A percentile compares a stretch with the other conserved stretches of the same genome.
These are phyloP conservation scores for Apamea monoglypha DNA, from an alignment of 2,888 invertebrate genomes.

Conservation along the genomic window DNA sequence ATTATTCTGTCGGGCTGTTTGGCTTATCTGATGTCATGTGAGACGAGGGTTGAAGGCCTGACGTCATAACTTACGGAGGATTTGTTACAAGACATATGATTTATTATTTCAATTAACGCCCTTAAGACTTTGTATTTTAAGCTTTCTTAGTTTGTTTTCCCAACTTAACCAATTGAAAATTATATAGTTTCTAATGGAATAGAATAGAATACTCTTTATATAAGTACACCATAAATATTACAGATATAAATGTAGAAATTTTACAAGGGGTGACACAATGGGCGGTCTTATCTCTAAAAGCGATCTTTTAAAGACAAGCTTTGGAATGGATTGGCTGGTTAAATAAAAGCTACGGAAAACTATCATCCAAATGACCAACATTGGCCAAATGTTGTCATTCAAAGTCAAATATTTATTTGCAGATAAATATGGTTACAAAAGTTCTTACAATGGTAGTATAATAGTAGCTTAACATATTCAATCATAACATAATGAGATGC, in stretches of 20 bases:
- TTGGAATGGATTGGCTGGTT: neutral
- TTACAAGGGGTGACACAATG: too few species aligned
- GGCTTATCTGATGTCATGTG: slow-evolving; percentile 47
- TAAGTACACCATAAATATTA: too few species aligned
- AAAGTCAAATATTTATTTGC: too few species aligned
- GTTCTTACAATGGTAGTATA: too few species aligned
- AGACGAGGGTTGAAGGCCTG: slow-evolving; percentile 66
- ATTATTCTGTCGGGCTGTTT: slow-evolving; percentile 46
- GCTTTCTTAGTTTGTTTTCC: neutral
- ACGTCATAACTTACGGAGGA: slow-evolving; percentile 51
- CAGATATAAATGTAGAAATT: too few species aligned
- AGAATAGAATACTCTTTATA: too few species aligned
- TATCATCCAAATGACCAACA: neutral
- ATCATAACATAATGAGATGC: too few species aligned
- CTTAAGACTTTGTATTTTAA: neutral
- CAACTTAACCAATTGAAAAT: neutral
- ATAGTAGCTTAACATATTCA: too few species aligned
- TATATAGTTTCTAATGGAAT: neutral
- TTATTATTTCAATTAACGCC: slow-evolving; percentile 60
- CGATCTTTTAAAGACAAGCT: too few species aligned
- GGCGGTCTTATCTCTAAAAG: too few species aligned
- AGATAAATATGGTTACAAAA: too few species aligned
- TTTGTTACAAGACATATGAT: slow-evolving; percentile 58
- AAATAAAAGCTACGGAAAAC: neutral
- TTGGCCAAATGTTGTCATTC: neutral